Conservation (phyloP, 2,797 vertebrate genomes). For the Etheostoma perlongum region DNA sequence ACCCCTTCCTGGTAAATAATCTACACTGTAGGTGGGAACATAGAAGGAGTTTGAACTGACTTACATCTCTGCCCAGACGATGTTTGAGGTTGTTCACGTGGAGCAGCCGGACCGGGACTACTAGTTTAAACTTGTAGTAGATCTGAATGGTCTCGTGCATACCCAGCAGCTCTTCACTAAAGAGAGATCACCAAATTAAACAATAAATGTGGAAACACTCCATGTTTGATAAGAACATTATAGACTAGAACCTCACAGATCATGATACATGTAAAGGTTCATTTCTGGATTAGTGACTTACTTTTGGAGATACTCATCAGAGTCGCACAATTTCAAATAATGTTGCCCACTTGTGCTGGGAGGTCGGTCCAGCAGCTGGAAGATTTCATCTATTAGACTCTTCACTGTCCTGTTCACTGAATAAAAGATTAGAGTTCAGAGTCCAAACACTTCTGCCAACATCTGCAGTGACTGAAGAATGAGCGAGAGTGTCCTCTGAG, state of each 20-base stretch:
- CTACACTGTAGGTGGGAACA: constrained; percentile 1
- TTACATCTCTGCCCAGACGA: constrained; percentile 73
- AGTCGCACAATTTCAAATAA: constrained; percentile 80
- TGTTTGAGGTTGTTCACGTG: constrained; percentile 34
- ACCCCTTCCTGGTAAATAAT: constrained; percentile 49
- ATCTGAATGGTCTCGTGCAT: constrained; percentile 73
- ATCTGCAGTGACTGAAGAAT: not conserved
- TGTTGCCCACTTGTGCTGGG: constrained; percentile 19
- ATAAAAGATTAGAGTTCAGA: constrained; percentile 39
- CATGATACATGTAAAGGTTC: no score
- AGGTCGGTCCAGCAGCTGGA: constrained; percentile 62
- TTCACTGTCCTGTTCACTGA: constrained; percentile 78
- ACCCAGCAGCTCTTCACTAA: constrained; percentile 78
- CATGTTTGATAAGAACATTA: not conserved
- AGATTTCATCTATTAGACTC: constrained; percentile 73
- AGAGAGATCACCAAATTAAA: not conserved
- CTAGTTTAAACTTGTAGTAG: constrained; percentile 66
- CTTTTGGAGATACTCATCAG: constrained; percentile 82
- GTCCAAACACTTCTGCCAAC: constrained; percentile 28
- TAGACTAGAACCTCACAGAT: not conserved
- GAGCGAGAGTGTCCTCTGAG: not conserved
- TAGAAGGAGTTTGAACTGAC: constrained; percentile 52
- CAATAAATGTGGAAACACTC: not conserved
- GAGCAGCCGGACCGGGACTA: constrained; percentile 74
- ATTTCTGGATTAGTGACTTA: constrained; percentile 41